These are phyloP conservation scores for Drosophila neotestacea DNA, from an alignment of 2,888 invertebrate genomes.

Conservation along the genomic window DNA sequence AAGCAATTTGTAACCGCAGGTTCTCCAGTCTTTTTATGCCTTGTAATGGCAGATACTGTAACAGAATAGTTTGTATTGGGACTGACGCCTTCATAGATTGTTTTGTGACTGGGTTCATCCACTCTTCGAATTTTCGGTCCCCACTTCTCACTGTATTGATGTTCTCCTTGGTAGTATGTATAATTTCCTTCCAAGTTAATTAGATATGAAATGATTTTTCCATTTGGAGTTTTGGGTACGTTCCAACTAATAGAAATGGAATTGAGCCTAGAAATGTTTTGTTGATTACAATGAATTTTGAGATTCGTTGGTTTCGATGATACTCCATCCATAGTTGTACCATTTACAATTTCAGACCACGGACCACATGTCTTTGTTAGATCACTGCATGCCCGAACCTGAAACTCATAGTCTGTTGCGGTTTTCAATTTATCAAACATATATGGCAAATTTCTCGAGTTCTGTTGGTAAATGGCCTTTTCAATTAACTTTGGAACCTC, in stretches of 20 bases:
- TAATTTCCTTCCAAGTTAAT: slow-evolving; percentile 88
- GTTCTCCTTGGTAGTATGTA: slow-evolving; percentile 86
- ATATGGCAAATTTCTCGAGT: slow-evolving; percentile 89
- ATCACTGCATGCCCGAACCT: slow-evolving; percentile 92
- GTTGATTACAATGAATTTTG: slow-evolving; percentile 88
- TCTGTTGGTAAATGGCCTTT: slow-evolving; percentile 89
- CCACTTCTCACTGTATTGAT: slow-evolving; percentile 86
- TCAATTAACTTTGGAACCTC: slow-evolving; percentile 86
- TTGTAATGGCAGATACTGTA: slow-evolving; percentile 91
- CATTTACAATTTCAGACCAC: slow-evolving; percentile 91
- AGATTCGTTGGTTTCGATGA: slow-evolving; percentile 91
- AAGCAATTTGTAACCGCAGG: slow-evolving; percentile 88
- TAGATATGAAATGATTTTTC: slow-evolving; percentile 91
- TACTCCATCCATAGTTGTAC: slow-evolving; percentile 93
- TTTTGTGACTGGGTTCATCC: slow-evolving; percentile 86
- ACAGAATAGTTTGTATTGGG: slow-evolving; percentile 95
- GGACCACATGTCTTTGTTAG: slow-evolving; percentile 91
- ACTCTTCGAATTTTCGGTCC: slow-evolving; percentile 88
- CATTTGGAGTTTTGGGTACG: slow-evolving; percentile 90
- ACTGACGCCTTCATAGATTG: slow-evolving; percentile 89
- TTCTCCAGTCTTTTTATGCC: slow-evolving; percentile 90
- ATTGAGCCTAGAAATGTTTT: slow-evolving; percentile 86
- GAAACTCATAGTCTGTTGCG: slow-evolving; percentile 92
- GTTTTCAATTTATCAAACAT: slow-evolving; percentile 92
- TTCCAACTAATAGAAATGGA: slow-evolving; percentile 91